Evolutionary conservation across 1,140 invertebrate genomes (phyloP), one percentile per base, ranked within the genome.

Genomic region (Thaumetopoea pityocampa): DNA sequence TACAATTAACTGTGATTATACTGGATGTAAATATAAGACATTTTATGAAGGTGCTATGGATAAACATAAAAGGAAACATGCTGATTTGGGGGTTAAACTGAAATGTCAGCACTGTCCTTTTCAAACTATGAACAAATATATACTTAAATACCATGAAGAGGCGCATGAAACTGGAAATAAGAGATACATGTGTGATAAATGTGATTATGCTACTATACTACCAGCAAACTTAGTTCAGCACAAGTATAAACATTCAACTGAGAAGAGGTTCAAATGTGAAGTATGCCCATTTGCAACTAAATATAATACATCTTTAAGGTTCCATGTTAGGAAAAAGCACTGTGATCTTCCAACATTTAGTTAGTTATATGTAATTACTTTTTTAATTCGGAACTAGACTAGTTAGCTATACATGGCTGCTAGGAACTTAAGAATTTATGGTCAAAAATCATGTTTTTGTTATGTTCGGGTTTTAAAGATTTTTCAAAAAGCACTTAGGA

Each of bases 291-390:
- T 83, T 36, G 79, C 74, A 11, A 74, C 77, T 0, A 83, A 83
- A 33, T 83, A 83, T 49, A 83, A 83, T 33, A 83, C 79, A 3
- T 83, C 79, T 3, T 56, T 83, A 36, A 56, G 79, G 29, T 83
- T 83, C 37, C 79, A 83, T 38, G 79, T 83, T 49, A 77, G 69
- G 23, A 83, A 79, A 43, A 83, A 83, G 58, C 79, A 83, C 51
- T 83, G 79, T 72, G 79, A 83, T 79, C 69, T 83, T 51, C 73
- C 76, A 14, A 58, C 62, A 35, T 66, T 66, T 51, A 68, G 57
- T 62, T 72, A 60, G 65, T 48, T 58, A 47, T 62, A 65, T 41
- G 44, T 59, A 23, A 57, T 56, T 59, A 66, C 66, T 63, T 51
- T 59, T 55, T 62, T 47, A 67, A 56, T 60, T n/a, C n/a, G n/a